A percentile compares a stretch with the other conserved stretches of the same genome.
These are phyloP conservation scores for Tachypleus tridentatus DNA, from an alignment of 1,140 invertebrate genomes.

Conservation along the genomic window DNA sequence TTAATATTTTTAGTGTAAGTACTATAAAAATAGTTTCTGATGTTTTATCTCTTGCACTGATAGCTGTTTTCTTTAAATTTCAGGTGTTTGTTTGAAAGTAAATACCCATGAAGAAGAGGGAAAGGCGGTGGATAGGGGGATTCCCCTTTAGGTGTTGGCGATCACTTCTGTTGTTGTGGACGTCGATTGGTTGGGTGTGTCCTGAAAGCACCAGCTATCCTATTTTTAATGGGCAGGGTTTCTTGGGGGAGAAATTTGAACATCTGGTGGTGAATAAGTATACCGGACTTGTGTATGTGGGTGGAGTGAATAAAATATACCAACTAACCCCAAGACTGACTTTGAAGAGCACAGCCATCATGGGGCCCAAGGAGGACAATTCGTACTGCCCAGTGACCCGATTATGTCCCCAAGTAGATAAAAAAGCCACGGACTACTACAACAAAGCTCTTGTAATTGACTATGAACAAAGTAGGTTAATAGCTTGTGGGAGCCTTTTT, in stretches of 20 bases:
- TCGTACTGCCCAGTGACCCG: constrained; percentile 67
- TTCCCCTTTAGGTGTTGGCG: too few species aligned
- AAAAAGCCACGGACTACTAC: constrained; percentile 69
- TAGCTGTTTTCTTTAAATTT: too few species aligned
- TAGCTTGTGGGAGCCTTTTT: constrained; percentile 82
- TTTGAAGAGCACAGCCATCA: constrained; percentile 58
- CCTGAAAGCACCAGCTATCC: too few species aligned
- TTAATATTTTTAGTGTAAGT: too few species aligned
- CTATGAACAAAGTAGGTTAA: constrained; percentile 74
- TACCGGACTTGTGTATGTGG: constrained; percentile 82
- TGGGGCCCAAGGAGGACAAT: constrained; percentile 81
- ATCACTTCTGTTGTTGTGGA: too few species aligned
- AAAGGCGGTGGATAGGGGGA: too few species aligned
- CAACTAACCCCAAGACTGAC: constrained; percentile 77
- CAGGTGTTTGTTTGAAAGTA: too few species aligned
- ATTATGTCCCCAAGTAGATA: constrained; percentile 46
- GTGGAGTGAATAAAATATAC: constrained; percentile 85
- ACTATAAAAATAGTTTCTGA: too few species aligned
- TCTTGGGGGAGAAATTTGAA: constrained; percentile 35
- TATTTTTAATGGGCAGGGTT: too few species aligned
- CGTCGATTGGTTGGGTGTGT: too few species aligned
- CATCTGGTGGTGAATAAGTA: constrained; percentile 84
- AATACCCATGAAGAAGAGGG: too few species aligned
- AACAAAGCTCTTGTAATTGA: constrained; percentile 95
- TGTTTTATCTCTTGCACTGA: too few species aligned